Percentiles rank a stretch among this genome's conserved stretches.
Conservation (phyloP, 2,888 invertebrate species). For the Hirtodrosophila duncani region DNA sequence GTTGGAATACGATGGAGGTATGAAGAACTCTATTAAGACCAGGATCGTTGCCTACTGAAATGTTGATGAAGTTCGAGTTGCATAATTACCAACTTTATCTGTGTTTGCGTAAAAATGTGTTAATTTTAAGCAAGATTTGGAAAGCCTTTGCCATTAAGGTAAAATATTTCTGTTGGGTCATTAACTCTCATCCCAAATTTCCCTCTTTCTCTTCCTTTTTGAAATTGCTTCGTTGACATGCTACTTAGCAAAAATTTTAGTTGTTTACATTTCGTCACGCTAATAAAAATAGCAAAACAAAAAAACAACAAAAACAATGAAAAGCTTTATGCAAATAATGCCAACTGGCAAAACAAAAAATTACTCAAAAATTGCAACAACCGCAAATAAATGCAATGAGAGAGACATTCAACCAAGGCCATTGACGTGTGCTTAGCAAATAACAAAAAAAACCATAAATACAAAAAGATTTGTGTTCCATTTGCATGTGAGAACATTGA, state of each 20-base stretch:
- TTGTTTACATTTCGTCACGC: constrained; percentile 37
- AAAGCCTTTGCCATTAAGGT: too few species aligned
- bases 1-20: too few species aligned
- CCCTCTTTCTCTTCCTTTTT: neutral
- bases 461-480: constrained; percentile 4
- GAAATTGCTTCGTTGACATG: constrained; percentile 18
- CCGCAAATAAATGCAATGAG: constrained; percentile 7
- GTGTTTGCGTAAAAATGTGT: too few species aligned
- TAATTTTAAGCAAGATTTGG: too few species aligned
- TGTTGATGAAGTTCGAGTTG: too few species aligned
- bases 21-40: too few species aligned
- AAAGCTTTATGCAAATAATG: constrained; percentile 30
- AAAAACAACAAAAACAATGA: neutral
- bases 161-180: too few species aligned
- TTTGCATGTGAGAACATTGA: constrained; percentile 1
- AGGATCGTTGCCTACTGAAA: too few species aligned
- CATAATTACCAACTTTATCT: too few species aligned
- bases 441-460: constrained; percentile 11
- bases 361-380: constrained; percentile 27
- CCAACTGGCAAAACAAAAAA: constrained; percentile 7
- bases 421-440: constrained; percentile 29
- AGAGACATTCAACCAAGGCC: too few species aligned
- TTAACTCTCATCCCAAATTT: too few species aligned
- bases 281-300: constrained; percentile 13
- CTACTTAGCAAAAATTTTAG: constrained; percentile 21